A percentile compares a stretch with the other conserved stretches of the same genome.
Evolutionary conservation across 2,888 invertebrate species (phyloP).

Genomic region (Sabellastarte sp.): DNA sequence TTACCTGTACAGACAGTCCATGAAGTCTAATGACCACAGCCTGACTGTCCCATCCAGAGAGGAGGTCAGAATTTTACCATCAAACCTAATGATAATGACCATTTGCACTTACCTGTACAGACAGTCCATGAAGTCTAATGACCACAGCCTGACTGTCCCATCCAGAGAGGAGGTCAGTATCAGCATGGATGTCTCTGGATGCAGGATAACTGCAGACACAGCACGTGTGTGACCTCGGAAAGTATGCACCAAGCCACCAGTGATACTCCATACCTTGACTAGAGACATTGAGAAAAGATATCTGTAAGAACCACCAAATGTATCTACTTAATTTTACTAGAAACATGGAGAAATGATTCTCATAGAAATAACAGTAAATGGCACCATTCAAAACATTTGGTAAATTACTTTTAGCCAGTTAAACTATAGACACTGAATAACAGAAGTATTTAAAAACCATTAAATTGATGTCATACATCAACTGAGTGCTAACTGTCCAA

Average conservation of each 20-base stretch:
- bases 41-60: conserved; percentile 56
- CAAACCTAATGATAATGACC: too few species aligned
- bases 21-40: conserved; percentile 56
- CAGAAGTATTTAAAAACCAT: too few species aligned
- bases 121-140: conserved; percentile 52
- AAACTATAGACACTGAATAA: too few species aligned
- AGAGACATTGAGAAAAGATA: too few species aligned
- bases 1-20: conserved; percentile 53
- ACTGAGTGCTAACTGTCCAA: too few species aligned
- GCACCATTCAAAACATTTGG: too few species aligned
- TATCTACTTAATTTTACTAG: too few species aligned
- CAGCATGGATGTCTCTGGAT: conserved; percentile 48
- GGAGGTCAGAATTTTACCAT: conserved; percentile 51
- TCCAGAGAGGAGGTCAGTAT: conserved; percentile 55
- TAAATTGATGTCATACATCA: too few species aligned
- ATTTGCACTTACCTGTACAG: conserved; percentile 46
- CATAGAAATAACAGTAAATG: too few species aligned
- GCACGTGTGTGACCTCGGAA: conserved; percentile 57
- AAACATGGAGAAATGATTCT: too few species aligned
- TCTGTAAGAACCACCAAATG: too few species aligned
- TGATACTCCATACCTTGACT: conserved; percentile 57
- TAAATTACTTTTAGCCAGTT: too few species aligned
- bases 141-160: conserved; percentile 56
- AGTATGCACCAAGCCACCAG: conserved; percentile 54
- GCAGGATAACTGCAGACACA: conserved; percentile 49